Evolutionary conservation across 2,888 invertebrate species (phyloP).

Genomic region (Drosophila kokeensis): DNA sequence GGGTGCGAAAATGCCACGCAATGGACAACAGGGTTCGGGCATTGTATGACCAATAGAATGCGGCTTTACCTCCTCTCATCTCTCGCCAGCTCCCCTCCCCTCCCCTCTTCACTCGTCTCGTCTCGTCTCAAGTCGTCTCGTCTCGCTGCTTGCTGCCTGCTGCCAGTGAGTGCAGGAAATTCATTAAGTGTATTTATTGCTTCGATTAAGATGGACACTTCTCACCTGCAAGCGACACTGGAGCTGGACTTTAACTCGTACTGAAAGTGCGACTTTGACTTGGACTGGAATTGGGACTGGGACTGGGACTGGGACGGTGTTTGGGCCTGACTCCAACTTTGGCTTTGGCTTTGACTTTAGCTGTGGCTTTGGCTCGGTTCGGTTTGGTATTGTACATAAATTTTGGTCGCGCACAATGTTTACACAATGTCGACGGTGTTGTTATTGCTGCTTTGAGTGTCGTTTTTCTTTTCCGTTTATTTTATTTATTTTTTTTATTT

Average conservation of each 20-base stretch:
- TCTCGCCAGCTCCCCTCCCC: background rate
- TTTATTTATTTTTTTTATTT: conserved; percentile 30
- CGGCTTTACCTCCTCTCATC: conserved; percentile 38
- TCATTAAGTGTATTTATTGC: conserved; percentile 82
- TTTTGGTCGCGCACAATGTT: conserved; percentile 75
- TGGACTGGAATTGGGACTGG: conserved; percentile 6
- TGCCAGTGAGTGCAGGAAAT: conserved; percentile 75
- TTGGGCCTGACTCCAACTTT: conserved; percentile 10
- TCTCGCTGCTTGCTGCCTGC: conserved; percentile 20
- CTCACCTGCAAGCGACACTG: conserved; percentile 73
- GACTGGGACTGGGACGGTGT: conserved; percentile 1
- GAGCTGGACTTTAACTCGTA: conserved; percentile 28
- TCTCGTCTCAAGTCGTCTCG: conserved; percentile 7
- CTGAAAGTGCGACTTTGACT: conserved; percentile 27
- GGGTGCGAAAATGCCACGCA: conserved; percentile 80
- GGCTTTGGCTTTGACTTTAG: conserved; percentile 22
- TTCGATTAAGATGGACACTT: conserved; percentile 82
- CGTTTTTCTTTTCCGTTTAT: conserved; percentile 27
- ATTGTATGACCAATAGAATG: conserved; percentile 79
- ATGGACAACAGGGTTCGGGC: conserved; percentile 61
- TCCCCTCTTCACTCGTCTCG: background rate
- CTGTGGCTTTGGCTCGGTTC: conserved; percentile 1
- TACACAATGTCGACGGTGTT: conserved; percentile 71
- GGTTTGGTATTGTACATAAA: conserved; percentile 73
- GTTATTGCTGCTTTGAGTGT: conserved; percentile 21